Conservation (phyloP, 2,888 invertebrate species). For the Tinea pellionella region DNA sequence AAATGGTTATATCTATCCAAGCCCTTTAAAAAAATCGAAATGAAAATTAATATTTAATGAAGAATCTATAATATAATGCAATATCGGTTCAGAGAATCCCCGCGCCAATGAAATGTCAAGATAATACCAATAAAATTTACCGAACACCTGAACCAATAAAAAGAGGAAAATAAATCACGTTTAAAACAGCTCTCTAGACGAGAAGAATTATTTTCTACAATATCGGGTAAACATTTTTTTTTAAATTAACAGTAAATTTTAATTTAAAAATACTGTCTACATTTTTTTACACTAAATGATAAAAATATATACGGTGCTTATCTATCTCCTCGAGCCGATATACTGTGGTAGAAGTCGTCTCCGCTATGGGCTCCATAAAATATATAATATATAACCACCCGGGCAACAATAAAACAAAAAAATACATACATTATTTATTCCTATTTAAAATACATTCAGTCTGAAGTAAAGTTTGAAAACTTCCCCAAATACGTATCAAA, state of each 20-base stretch:
- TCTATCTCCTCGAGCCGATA: no score
- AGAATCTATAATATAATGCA: neutral
- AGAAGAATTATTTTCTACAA: neutral
- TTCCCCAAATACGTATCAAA: no score
- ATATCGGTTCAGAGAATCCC: constrained; percentile 17
- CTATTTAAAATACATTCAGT: no score
- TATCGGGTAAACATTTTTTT: neutral
- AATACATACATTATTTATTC: no score
- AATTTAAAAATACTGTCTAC: neutral
- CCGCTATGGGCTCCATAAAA: no score
- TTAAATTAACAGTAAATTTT: neutral
- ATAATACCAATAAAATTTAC: constrained; percentile 39
- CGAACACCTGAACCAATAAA: constrained; percentile 35
- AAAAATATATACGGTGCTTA: no score
- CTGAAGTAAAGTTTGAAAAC: no score
- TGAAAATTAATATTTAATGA: neutral
- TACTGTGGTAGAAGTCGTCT: no score
- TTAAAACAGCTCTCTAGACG: constrained; percentile 1
- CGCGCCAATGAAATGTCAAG: constrained; percentile 47
- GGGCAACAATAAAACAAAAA: no score
- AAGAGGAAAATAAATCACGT: constrained; percentile 8
- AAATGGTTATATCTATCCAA: no score
- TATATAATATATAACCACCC: no score
- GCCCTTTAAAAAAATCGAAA: neutral
- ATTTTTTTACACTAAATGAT: no score